Base-by-base conservation (phyloP, 2,797 vertebrate species). In the Gymnoscopelus braueri region DNA sequence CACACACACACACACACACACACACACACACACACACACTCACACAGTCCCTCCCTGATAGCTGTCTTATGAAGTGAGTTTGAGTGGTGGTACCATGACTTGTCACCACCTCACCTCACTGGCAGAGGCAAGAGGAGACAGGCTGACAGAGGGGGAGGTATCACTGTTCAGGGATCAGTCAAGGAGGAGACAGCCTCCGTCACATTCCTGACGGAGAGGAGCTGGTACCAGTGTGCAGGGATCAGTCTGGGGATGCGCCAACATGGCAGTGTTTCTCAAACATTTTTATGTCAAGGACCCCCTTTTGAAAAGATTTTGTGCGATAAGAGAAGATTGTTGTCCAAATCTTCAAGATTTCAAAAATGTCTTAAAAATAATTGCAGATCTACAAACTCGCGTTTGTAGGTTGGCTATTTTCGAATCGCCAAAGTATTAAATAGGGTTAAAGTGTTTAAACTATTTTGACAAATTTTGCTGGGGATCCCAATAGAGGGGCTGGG, bases 1-100 rank as follows among this genome's bases (percentile, higher is more conserved):
- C 74, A 69, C 55, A 57, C 63, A n/a, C 26, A 44, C 60, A 68
- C 35, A 55, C 54, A 59, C 57, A 59, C 57, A 59, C 29, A 59
- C 58, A 60, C 14, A 32, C 32, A 60, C 35, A 15, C 58, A 44
- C 58, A 15, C 35, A 60, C 32, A 58, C 56, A 1, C 26, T 32
- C 10, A 57, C 55, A 29, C 52, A 74, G 70, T 79, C 82, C 58
- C 52, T 69, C 13, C 57, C 65, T 74, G 71, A 79, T 77, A 80
- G 71, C 60, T 70, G 66, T 51, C 7, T 80, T 74, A 77, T 79
- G 62, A 72, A 65, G 66, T 72, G 76, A 72, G 26, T 12, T 67
- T 71, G 60, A 57, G 64, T 65, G 55, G 60, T 60, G 75, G 58
- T 64, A 64, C 58, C 51, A 72, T 67, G 79, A 35, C 69, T 54